Evolutionary conservation across 2,888 invertebrate genomes (phyloP).

Genomic region (Timandra comae): DNA sequence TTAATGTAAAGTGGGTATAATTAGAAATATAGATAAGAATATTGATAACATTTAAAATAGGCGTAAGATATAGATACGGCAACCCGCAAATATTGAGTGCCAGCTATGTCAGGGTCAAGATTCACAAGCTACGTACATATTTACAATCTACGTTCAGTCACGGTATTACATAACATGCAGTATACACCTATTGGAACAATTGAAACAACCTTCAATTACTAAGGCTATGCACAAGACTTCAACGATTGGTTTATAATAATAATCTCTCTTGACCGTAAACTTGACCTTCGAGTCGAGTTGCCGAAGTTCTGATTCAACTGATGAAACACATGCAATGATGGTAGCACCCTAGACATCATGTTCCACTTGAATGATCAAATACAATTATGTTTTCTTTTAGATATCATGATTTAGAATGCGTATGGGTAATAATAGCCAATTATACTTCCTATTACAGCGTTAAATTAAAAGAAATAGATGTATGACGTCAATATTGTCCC

Average conservation of each 20-base stretch:
- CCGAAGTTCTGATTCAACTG: conserved; percentile 38
- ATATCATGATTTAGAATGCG: too few relatives aligned
- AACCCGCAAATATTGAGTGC: conserved; percentile 41
- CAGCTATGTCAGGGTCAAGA: conserved; percentile 67
- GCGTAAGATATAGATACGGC: conserved; percentile 22
- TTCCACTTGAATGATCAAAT: conserved; percentile 24
- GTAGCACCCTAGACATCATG: conserved; percentile 25
- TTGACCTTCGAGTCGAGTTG: conserved; percentile 55
- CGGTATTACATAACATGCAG: conserved; percentile 61
- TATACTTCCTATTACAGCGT: too few relatives aligned
- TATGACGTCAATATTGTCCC: conserved; percentile 51
- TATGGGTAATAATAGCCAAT: too few relatives aligned
- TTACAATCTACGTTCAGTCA: conserved; percentile 49
- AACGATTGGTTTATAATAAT: background rate
- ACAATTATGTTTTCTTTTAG: too few relatives aligned
- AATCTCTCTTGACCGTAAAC: conserved; percentile 42
- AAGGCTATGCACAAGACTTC: conserved; percentile 4
- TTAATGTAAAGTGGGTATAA: too few relatives aligned
- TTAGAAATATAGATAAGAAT: background rate
- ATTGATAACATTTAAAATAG: too few relatives aligned
- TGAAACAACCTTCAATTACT: too few relatives aligned
- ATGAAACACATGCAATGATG: conserved; percentile 48
- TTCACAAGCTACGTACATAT: conserved; percentile 40
- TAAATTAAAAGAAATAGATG: conserved; percentile 26
- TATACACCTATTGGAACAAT: too few relatives aligned